Evolutionary conservation across 2,888 invertebrate species (phyloP).

Genomic region (Mycalesis mineus): DNA sequence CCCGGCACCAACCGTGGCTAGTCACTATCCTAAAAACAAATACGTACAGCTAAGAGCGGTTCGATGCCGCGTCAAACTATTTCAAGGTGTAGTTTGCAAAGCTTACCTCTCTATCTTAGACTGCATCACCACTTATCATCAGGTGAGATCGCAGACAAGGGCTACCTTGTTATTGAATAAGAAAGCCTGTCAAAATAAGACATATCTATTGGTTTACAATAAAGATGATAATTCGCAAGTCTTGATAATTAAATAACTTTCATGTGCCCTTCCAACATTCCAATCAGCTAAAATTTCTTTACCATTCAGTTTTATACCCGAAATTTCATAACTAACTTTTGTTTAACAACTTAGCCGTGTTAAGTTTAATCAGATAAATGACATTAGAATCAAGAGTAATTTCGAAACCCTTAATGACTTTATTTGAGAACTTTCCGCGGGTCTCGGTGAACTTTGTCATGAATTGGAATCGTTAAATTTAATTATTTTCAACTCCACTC

Average conservation of each 20-base stretch:
- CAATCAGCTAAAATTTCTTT: constrained; percentile 12
- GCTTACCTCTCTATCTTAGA: no score
- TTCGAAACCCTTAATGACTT: constrained; percentile 12
- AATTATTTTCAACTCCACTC: constrained; percentile 8
- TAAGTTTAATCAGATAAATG: constrained; percentile 13
- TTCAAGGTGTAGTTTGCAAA: no score
- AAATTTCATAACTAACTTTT: constrained; percentile 15
- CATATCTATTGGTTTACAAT: no score
- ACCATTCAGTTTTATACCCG: constrained; percentile 1
- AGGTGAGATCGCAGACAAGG: no score
- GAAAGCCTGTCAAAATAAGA: no score
- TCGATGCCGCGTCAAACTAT: no score
- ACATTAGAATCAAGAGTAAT: constrained; percentile 17
- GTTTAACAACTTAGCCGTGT: constrained; percentile 11
- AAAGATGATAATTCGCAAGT: neutral
- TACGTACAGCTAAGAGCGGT: no score
- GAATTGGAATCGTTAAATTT: constrained; percentile 8
- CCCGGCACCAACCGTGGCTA: no score
- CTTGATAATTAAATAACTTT: neutral
- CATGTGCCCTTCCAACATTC: neutral
- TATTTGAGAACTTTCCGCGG: constrained; percentile 10
- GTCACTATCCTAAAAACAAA: no score
- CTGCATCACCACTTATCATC: no score
- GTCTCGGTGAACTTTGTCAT: constrained; percentile 10
- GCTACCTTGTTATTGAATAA: no score